Conservation (phyloP, 2,797 vertebrate genomes). For the Margarornis squamiger region DNA sequence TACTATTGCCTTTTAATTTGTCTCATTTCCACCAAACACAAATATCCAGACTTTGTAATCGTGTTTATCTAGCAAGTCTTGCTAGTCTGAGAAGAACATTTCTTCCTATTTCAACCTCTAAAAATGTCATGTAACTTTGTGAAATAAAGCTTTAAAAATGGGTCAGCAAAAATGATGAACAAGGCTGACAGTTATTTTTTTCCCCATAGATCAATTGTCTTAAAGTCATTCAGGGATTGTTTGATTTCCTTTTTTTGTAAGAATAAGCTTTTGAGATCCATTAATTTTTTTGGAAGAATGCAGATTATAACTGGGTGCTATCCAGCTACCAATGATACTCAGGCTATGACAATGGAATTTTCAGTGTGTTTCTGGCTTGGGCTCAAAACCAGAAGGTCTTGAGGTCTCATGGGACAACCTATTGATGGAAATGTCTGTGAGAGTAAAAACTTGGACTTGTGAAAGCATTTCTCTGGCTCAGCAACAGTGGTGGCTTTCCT, state of each 20-base stretch:
- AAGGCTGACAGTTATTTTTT: background rate
- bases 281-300: background rate
- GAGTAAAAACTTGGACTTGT: background rate
- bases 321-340: no score
- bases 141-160: background rate
- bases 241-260: background rate
- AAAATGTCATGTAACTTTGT: background rate
- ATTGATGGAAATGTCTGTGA: background rate
- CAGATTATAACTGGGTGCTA: background rate
- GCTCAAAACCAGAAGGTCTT: background rate
- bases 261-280: background rate
- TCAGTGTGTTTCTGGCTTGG: background rate
- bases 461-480: background rate
- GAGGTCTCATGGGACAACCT: background rate
- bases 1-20: background rate
- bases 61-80: background rate
- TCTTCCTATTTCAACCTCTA: background rate
- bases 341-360: background rate
- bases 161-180: background rate
- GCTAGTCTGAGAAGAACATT: background rate
- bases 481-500: background rate
- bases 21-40: background rate
- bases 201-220: background rate
- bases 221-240: background rate
- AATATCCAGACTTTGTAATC: background rate